Conservation (phyloP, 2,113 vertebrate genomes). For the Xenopus borealis region DNA sequence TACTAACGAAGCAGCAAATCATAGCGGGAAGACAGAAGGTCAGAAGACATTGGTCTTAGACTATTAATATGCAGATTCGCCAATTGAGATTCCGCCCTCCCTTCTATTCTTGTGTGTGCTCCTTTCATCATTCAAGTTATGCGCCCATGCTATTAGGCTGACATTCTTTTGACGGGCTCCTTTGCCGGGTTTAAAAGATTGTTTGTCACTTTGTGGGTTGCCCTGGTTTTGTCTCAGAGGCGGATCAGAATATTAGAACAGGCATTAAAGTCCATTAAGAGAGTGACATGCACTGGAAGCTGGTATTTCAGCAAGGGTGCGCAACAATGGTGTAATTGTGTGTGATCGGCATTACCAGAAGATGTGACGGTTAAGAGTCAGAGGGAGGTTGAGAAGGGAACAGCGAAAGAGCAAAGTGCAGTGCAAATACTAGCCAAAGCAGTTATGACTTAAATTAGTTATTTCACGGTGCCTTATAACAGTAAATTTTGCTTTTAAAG, state of each 20-base stretch:
- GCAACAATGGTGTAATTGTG: not conserved
- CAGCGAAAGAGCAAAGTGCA: not conserved
- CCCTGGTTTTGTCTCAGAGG: not conserved
- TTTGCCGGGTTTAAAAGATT: not conserved
- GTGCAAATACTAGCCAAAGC: not conserved
- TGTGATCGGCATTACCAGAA: not conserved
- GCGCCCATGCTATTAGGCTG: not conserved
- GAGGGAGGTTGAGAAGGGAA: not conserved
- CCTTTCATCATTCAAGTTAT: not conserved
- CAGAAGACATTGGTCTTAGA: no score
- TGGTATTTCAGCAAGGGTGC: not conserved
- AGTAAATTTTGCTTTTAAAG: not conserved
- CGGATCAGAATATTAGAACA: not conserved
- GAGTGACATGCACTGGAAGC: not conserved
- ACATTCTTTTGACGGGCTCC: not conserved
- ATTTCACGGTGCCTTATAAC: not conserved
- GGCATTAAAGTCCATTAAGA: not conserved
- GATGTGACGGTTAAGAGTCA: conserved; percentile 7
- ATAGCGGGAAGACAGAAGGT: no score
- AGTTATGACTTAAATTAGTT: not conserved
- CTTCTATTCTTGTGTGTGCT: not conserved
- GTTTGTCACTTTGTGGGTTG: not conserved
- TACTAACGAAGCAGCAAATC: no score
- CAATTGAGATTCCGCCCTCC: not conserved
- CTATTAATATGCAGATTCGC: not conserved